Conservation (phyloP, 2,113 vertebrate species). For the Mystacornis crossleyi region DNA sequence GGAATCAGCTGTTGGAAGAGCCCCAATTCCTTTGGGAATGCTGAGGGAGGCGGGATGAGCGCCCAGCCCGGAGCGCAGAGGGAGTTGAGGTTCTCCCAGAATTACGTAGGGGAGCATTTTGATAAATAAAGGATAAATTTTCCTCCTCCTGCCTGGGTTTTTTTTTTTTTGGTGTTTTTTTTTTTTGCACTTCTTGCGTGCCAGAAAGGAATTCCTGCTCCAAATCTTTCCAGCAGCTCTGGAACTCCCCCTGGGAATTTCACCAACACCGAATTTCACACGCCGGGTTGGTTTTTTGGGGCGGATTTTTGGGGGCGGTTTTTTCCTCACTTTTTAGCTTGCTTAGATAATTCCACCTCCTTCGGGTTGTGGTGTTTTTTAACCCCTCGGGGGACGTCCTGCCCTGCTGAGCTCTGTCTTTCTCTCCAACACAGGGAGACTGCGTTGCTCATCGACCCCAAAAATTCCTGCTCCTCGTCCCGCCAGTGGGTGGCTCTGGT, state of each 20-base stretch:
- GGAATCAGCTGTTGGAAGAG: background rate
- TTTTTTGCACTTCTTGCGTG: background rate
- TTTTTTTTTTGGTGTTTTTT: background rate
- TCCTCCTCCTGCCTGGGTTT: background rate
- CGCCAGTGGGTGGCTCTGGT: constrained; percentile 98
- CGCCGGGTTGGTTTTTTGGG: background rate
- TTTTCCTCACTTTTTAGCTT: background rate
- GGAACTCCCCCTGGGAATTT: background rate
- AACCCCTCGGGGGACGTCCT: background rate
- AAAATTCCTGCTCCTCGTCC: constrained; percentile 97
- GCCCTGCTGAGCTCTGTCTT: background rate
- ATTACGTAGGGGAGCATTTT: background rate
- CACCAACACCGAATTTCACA: background rate
- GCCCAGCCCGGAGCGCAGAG: too few relatives aligned
- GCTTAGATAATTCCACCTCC: background rate
- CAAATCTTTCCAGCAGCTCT: background rate
- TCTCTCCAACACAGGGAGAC: constrained; percentile 85
- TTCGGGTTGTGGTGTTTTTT: background rate
- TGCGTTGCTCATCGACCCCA: constrained; percentile 94
- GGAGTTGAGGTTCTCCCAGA: background rate
- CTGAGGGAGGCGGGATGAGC: background rate
- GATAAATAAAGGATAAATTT: background rate
- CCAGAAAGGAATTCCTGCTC: background rate
- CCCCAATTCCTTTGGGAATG: background rate
- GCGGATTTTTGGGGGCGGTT: rapidly evolving